Conservation (phyloP, 1,140 invertebrate species). For the Brachionus asplanchnoidis region DNA sequence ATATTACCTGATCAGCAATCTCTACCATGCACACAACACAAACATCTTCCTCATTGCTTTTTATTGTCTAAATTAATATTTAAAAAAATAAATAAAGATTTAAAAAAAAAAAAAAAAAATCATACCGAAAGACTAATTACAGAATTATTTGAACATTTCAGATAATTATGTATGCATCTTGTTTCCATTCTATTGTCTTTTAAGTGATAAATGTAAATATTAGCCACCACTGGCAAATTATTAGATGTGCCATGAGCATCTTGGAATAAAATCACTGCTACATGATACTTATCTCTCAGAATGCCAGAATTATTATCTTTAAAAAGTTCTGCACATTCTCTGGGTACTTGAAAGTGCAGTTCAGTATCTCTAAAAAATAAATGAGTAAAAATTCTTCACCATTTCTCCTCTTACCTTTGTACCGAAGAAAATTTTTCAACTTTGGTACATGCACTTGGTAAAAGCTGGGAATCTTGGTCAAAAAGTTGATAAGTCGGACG, state of each 20-base stretch:
- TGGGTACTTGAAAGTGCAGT: background rate
- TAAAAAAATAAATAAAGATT: background rate
- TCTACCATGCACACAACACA: constrained; percentile 3
- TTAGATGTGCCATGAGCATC: background rate
- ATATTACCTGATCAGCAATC: background rate
- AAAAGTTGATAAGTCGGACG: background rate
- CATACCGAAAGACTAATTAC: constrained; percentile 1
- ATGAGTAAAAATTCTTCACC: background rate
- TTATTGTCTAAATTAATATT: background rate
- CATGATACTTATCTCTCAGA: background rate
- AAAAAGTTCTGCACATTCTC: background rate
- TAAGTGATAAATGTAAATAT: constrained; percentile 17
- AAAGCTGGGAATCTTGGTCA: background rate
- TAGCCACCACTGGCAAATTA: background rate
- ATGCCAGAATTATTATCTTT: background rate
- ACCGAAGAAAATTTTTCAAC: background rate
- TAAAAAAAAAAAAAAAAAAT: background rate
- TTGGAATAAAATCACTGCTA: background rate
- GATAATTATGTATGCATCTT: constrained; percentile 3
- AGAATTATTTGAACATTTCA: background rate
- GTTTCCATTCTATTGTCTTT: constrained; percentile 32
- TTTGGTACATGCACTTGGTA: background rate
- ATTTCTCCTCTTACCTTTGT: background rate
- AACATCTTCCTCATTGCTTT: background rate
- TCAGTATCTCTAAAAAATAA: background rate